Evolutionary conservation across 1,140 invertebrate genomes (phyloP), one percentile per base, ranked within the genome.

Genomic region (Papilio polyxenes): DNA sequence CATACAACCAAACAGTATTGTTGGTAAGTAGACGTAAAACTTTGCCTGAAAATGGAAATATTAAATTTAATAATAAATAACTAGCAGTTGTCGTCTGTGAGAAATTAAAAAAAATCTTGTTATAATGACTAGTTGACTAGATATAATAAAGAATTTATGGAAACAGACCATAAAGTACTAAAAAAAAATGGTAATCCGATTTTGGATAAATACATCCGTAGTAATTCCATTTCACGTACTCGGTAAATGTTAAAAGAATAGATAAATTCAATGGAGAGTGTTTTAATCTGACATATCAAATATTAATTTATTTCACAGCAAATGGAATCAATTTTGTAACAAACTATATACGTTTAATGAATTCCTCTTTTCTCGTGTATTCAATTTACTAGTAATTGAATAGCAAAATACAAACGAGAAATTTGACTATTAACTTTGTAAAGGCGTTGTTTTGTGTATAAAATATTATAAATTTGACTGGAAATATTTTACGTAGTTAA

Each of bases 1-100:
- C 94, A 97, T 96, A 15, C 93, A 89, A 0, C 96, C 97, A 87
- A 97, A 98, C 4, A 97, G 89, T 17, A 97, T 93, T 23, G 97
- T 95, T 13, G 97, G 97, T 1, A 97, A 92, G 76, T 95, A 95
- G 20, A 94, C 88, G 85, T 93, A 93, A 81, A 84, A 91, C 62
- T 85, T 86, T 3, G 92, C 88, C 92, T 94, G 89, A 17, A 88
- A 91, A 85, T 4, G 81, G 37, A 81, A 84, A 85, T 83, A 81
- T 65, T 65, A 78, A 37, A 75, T 78, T 40, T 53, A 11, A 9
- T 20, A 51, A 48, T 17, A 31, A 31, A 2, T 31, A 31, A 31
- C 23, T 31, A 31, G 23, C 23, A 31, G 23, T 31, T 31, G 23
- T 31, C 23, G 23, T 31, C 23, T 2, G 23, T 31, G 2, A 0